Evolutionary conservation across 2,888 invertebrate genomes (phyloP), one percentile per base, ranked within the genome.

Genomic region (Lepetodrilus schrolli): DNA sequence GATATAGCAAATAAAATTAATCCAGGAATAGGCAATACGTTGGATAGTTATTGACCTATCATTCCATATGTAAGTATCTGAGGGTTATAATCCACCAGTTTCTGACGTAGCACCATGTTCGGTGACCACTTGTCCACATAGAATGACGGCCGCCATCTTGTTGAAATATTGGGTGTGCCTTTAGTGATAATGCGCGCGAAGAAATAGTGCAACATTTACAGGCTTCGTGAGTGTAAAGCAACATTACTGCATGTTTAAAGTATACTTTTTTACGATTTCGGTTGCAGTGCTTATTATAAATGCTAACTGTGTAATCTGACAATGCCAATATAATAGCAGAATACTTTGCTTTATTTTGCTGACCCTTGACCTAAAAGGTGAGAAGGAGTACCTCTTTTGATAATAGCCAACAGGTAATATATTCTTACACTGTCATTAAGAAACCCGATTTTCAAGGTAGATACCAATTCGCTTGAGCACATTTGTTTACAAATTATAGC

Each of bases 101-200:
- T 49, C 17, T 37, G 48, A 49, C 43, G 51, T 69, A 73, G 66
- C 43, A 43, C 73, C 75, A 75, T 75, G 72, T 69, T 38, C 65
- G 36, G 50, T 51, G 66, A 43, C 70, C 65, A 75, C 76, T 72
- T 70, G 71, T 66, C 74, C 73, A 76, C 66, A 75, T 73, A 71
- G 72, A 74, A 75, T 75, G 75, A 78, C 76, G 74, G 74, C 84
- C 82, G 84, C 86, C 86, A 86, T 86, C 74, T 84, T 86, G 82
- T 81, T 76, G n/a, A n/a, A n/a, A n/a, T n/a, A n/a, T 80, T 82
- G 85, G 86, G 83, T 84, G 83, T 83, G 83, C 79, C 84, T 80
- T 80, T 74, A 78, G 79, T 81, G 81, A 74, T 78, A 78, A 78
- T 79, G 74, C 47, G 26, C 47, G 47, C 13, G 34, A 47, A 43